Percentiles rank a stretch among this genome's conserved stretches.
These are phyloP conservation scores for Drosophila carrolli DNA, from an alignment of 1,140 invertebrate species.

Conservation along the genomic window DNA sequence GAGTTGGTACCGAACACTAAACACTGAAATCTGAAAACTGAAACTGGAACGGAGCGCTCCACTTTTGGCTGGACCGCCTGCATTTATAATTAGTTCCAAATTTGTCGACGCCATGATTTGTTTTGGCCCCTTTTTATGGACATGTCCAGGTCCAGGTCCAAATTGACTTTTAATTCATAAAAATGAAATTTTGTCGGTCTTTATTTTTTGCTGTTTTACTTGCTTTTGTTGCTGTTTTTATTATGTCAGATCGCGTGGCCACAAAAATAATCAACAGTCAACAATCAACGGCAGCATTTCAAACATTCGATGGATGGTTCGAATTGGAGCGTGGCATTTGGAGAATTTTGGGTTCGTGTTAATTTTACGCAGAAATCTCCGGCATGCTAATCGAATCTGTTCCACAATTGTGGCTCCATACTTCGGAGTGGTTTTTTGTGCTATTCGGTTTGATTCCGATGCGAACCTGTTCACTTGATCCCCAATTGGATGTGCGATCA, in stretches of 20 bases:
- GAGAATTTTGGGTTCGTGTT: constrained; percentile 31
- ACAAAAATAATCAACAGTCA: constrained; percentile 11
- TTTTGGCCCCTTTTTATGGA: constrained; percentile 52
- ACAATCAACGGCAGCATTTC: constrained; percentile 21
- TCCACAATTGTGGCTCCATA: constrained; percentile 10
- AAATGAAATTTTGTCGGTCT: constrained; percentile 51
- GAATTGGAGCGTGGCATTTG: constrained; percentile 30
- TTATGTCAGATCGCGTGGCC: constrained; percentile 38
- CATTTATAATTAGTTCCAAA: constrained; percentile 82
- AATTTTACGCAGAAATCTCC: constrained; percentile 41
- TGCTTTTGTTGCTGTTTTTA: constrained; percentile 9
- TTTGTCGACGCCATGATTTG: constrained; percentile 68
- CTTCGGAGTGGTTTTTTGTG: neutral
- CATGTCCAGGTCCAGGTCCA: constrained; percentile 68
- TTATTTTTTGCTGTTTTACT: neutral
- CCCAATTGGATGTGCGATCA: neutral
- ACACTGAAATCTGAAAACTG: constrained; percentile 24
- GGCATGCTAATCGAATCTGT: constrained; percentile 31
- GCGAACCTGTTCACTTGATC: neutral
- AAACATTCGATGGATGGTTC: constrained; percentile 20
- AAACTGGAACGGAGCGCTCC: constrained; percentile 48
- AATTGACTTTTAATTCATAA: constrained; percentile 76
- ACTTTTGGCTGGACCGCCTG: constrained; percentile 63
- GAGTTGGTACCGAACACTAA: constrained; percentile 4
- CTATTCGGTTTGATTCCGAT: constrained; percentile 6